Conservation (phyloP, 2,888 invertebrate genomes). For the Lasioglossum marginatum region DNA sequence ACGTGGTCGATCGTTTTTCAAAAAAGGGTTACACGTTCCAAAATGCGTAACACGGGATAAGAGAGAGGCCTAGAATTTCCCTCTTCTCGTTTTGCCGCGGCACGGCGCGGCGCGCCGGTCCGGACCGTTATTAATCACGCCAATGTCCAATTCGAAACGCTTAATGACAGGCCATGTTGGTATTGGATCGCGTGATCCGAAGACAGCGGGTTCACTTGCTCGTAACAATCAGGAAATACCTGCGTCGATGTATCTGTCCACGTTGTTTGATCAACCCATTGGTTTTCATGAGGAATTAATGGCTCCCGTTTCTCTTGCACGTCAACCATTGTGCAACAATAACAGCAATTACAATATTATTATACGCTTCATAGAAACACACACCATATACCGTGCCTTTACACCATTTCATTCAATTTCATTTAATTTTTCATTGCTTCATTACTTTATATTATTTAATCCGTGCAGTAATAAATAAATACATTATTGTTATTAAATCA, state of each 20-base stretch:
- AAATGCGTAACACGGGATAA: background rate
- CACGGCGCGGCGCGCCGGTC: background rate
- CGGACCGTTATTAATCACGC: conserved; percentile 13
- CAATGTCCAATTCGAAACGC: background rate
- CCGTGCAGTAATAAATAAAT: background rate
- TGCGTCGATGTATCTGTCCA: background rate
- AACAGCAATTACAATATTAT: background rate
- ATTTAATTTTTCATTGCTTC: background rate
- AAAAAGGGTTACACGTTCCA: background rate
- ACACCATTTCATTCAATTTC: background rate
- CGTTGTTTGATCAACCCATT: conserved; percentile 3
- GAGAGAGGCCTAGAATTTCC: background rate
- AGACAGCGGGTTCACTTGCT: background rate
- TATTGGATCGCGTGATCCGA: background rate
- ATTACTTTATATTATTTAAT: background rate
- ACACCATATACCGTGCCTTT: background rate
- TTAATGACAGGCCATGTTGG: background rate
- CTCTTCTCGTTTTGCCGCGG: background rate
- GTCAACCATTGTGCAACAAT: background rate
- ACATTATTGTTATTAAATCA: background rate
- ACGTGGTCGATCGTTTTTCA: background rate
- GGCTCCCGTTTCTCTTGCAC: background rate
- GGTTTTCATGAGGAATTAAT: conserved; percentile 4
- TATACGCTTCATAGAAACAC: background rate
- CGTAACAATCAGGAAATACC: conserved; percentile 16